Evolutionary conservation across 1,140 invertebrate species (phyloP), one percentile per base, ranked within the genome.

Genomic region (Orius insidiosus): DNA sequence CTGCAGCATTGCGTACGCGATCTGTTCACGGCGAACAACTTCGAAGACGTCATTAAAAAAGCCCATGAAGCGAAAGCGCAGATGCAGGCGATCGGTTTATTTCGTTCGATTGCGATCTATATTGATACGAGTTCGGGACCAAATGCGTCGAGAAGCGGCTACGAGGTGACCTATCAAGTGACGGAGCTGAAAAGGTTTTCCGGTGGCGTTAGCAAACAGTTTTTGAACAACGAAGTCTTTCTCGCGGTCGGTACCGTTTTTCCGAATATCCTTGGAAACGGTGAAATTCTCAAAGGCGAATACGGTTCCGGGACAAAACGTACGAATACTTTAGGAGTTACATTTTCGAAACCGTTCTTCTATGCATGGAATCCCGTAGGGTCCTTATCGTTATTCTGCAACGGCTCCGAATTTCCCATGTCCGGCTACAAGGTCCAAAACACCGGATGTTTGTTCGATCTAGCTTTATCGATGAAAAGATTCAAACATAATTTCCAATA

Each of bases 181-280:
- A 67, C 70, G 47, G 88, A 92, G 64, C 55, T 77, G 43, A 74
- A 75, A 39, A 60, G 80, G 19, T 56, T 88, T 18, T 72, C 74
- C 35, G 86, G 85, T 8, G 78, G 78, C n/a, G 68, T 89, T 32
- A 83, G 76, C 52, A 87, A 85, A 0, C 70, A 78, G 49, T 75
- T 89, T 45, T 84, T 82, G 18, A 83, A 85, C 53, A 90, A 90
- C 61, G 85, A 89, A 60, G 85, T 80, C 6, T 79, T 80, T 18
- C 53, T 92, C 30, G 67, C 78, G 8, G 63, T 86, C 13, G 74
- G 76, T 31, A 59, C 77, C 8, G 69, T 69, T 55, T 63, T 80
- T 45, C 85, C 85, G 0, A 94, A 92, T 66, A 60, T 87, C 31
- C 67, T 78, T 54, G 88, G 87, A 2, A 63, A 85, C 54, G 88